Evolutionary conservation across 1,140 invertebrate species (phyloP).

Genomic region (Diploscapter pachys): DNA sequence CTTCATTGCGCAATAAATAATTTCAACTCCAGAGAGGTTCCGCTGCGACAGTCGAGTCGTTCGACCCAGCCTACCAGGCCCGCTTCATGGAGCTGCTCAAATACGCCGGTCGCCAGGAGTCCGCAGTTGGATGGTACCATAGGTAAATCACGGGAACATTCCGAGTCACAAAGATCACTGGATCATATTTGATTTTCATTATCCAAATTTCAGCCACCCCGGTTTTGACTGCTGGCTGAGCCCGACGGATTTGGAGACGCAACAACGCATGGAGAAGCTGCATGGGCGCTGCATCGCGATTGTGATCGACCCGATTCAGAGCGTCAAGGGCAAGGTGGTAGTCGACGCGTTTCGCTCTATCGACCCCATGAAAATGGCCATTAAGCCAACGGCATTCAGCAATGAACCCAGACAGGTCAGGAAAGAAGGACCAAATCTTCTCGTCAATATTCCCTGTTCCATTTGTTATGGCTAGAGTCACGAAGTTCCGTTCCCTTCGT

Average conservation of each 20-base stretch:
- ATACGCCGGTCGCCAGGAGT: constrained; percentile 96
- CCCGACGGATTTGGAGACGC: constrained; percentile 95
- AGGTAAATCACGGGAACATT: constrained; percentile 58
- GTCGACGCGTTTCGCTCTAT: constrained; percentile 16
- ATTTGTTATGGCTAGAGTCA: no score
- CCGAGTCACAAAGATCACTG: background rate
- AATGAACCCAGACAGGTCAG: no score
- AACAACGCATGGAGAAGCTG: constrained; percentile 60
- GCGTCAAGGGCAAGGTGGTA: constrained; percentile 32
- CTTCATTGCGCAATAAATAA: constrained; percentile 14
- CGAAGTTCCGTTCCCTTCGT: no score
- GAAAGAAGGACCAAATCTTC: no score
- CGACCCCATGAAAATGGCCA: constrained; percentile 7
- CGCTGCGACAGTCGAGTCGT: constrained; percentile 77
- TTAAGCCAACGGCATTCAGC: no score
- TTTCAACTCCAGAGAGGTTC: constrained; percentile 77
- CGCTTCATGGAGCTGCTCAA: constrained; percentile 99
- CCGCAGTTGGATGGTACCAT: constrained; percentile 97
- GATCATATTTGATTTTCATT: background rate
- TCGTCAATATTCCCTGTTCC: no score
- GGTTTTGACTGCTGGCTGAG: constrained; percentile 99
- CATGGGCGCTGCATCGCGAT: constrained; percentile 24
- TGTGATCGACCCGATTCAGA: constrained; percentile 35
- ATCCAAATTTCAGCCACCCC: constrained; percentile 74
- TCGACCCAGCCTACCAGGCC: constrained; percentile 98